Conservation (phyloP, 2,797 vertebrate species). For the Pogonophryne albipinna region DNA sequence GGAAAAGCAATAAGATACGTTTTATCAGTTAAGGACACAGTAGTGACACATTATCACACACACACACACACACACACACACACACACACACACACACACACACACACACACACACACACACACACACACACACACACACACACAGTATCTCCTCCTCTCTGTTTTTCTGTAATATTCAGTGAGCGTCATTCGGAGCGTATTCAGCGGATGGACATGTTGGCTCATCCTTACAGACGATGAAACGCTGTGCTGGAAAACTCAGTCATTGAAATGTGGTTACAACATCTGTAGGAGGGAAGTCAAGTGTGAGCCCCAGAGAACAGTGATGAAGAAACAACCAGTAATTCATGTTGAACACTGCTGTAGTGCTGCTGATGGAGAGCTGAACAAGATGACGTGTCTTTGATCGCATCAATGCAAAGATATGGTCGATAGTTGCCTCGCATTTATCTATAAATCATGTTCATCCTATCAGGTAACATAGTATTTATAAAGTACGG, state of each 20-base stretch:
- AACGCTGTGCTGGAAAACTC: not conserved
- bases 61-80: not conserved
- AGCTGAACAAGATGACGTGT: not conserved
- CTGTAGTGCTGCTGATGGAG: not conserved
- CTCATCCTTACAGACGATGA: slow-evolving; percentile 43
- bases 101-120: slow-evolving; percentile 13
- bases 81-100: slow-evolving; percentile 5
- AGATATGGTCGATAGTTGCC: not conserved
- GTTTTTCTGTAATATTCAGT: slow-evolving; percentile 22
- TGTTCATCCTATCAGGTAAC: slow-evolving; percentile 1
- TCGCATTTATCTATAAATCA: not conserved
- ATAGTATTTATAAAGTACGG: not conserved
- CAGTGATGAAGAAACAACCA: not conserved
- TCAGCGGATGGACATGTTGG: slow-evolving; percentile 43
- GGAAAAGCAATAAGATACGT: not conserved
- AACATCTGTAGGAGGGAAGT: slow-evolving; percentile 2
- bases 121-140: not conserved
- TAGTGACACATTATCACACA: not conserved
- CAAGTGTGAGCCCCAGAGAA: slow-evolving; percentile 6
- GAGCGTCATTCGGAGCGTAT: slow-evolving; percentile 19
- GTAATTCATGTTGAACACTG: not conserved
- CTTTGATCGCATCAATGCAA: not conserved
- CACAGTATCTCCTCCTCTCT: slow-evolving; percentile 1
- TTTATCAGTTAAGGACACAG: not conserved
- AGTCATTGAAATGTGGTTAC: slow-evolving; percentile 6